These are phyloP conservation scores for Physocephala rufipes DNA, from an alignment of 2,888 invertebrate species.

Conservation along the genomic window DNA sequence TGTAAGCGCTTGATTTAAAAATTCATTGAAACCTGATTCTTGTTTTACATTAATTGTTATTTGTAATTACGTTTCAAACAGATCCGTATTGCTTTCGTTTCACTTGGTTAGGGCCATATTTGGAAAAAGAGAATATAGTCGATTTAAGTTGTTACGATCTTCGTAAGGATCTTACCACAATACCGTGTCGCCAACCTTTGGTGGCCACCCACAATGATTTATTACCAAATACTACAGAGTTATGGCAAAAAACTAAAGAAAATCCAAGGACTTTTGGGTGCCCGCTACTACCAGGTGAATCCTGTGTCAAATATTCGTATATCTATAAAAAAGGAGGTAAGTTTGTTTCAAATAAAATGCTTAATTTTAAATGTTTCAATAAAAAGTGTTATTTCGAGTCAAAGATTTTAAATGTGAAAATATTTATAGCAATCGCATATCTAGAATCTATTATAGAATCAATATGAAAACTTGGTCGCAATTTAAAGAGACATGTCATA, in stretches of 20 bases:
- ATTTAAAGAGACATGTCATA: too few species aligned
- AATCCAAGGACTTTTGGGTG: conserved; percentile 68
- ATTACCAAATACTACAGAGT: conserved; percentile 67
- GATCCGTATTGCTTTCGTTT: conserved; percentile 72
- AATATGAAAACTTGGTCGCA: too few species aligned
- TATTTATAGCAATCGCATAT: too few species aligned
- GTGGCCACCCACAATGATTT: conserved; percentile 71
- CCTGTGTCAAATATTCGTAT: conserved; percentile 74
- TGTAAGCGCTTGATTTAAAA: not conserved
- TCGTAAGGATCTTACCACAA: conserved; percentile 67
- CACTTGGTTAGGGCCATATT: conserved; percentile 76
- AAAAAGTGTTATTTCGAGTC: too few species aligned
- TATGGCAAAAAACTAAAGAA: conserved; percentile 69
- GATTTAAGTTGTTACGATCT: conserved; percentile 70
- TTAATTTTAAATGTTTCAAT: not conserved
- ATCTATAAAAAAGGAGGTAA: conserved; percentile 72
- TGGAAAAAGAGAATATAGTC: conserved; percentile 69
- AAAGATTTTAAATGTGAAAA: not conserved
- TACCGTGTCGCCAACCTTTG: conserved; percentile 73
- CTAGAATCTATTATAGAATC: too few species aligned
- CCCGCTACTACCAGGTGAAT: conserved; percentile 69
- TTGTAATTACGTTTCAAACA: conserved; percentile 28
- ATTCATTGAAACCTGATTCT: not conserved
- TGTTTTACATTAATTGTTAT: not conserved
- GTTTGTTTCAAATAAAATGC: conserved; percentile 45